phyloP scores from a whole-genome alignment of 2,113 vertebrate species.

The Chaetorhynchus papuensis region DNA sequence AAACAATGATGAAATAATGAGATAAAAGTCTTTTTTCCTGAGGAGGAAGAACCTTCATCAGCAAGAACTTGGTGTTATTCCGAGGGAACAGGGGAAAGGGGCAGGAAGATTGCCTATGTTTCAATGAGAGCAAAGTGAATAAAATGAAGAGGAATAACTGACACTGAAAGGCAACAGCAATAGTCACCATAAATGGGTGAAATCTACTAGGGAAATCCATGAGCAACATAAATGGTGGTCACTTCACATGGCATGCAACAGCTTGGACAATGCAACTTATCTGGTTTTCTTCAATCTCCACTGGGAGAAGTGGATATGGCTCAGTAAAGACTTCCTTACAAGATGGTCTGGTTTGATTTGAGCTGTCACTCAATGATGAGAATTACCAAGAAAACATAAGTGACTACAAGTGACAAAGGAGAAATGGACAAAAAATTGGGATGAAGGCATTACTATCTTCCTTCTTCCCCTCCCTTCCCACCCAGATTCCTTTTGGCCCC shows the following conservation, averaged over 20 bases:
- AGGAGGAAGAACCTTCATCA: not conserved
- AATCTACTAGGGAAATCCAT: not conserved
- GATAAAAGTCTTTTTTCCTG: not conserved
- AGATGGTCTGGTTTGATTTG: not conserved
- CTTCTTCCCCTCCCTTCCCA: not conserved
- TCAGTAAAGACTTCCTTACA: not conserved
- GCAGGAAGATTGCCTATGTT: too few relatives aligned
- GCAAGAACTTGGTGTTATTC: not conserved
- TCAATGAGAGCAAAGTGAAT: not conserved
- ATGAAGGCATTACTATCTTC: not conserved
- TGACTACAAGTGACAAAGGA: not conserved
- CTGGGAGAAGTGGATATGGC: not conserved
- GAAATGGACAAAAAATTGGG: not conserved
- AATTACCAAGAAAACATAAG: not conserved
- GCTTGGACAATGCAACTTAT: not conserved
- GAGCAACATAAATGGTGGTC: not conserved
- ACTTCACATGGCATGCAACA: not conserved
- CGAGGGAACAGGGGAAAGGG: not conserved
- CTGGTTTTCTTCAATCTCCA: not conserved
- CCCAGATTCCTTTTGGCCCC: not conserved
- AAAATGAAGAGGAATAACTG: not conserved
- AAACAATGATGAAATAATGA: not conserved
- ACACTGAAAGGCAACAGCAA: not conserved
- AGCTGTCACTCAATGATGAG: not conserved
- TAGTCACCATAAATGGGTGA: not conserved